A percentile compares a stretch with the other conserved stretches of the same genome.
phyloP scores from a whole-genome alignment of 2,113 vertebrate genomes.

The Poeciliopsis occidentalis region DNA sequence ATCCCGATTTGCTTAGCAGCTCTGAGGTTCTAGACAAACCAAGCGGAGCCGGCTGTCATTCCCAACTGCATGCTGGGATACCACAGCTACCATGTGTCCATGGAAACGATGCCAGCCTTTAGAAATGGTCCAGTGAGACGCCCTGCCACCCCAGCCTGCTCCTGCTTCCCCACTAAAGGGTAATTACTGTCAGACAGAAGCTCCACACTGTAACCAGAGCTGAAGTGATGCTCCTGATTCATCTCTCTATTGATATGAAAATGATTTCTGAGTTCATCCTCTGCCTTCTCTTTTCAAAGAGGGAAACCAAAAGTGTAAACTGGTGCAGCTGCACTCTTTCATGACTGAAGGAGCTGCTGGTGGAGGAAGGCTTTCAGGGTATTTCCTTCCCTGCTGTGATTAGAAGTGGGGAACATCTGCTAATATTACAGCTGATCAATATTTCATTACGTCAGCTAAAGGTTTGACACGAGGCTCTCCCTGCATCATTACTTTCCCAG shows the following conservation, averaged over 20 bases:
- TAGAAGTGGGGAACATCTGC: slow-evolving; percentile 69
- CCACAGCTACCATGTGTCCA: slow-evolving; percentile 68
- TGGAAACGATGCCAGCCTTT: slow-evolving; percentile 66
- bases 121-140: slow-evolving; percentile 70
- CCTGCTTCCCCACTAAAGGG: slow-evolving; percentile 35
- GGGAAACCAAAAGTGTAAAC: slow-evolving; percentile 19
- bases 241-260: slow-evolving; percentile 64
- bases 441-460: slow-evolving; percentile 68
- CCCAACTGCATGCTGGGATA: slow-evolving; percentile 59
- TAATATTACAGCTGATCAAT: slow-evolving; percentile 75
- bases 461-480: slow-evolving; percentile 26
- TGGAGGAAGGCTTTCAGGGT: slow-evolving; percentile 21
- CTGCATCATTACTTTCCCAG: slow-evolving; percentile 7
- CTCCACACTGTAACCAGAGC: slow-evolving; percentile 9
- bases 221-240: slow-evolving; percentile 45
- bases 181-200: slow-evolving; percentile 68
- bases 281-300: slow-evolving; percentile 22
- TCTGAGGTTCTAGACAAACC: slow-evolving; percentile 41
- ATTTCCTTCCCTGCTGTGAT: slow-evolving; percentile 43
- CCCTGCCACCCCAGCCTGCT: slow-evolving; percentile 16
- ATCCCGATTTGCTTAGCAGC: slow-evolving; percentile 18
- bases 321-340: slow-evolving; percentile 50
- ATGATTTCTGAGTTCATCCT: slow-evolving; percentile 28
- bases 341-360: slow-evolving; percentile 18
- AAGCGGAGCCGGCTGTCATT: slow-evolving; percentile 58